A percentile compares a stretch with the other conserved stretches of the same genome.
Evolutionary conservation across 2,797 vertebrate species (phyloP).

Genomic region (Alcedo atthis): DNA sequence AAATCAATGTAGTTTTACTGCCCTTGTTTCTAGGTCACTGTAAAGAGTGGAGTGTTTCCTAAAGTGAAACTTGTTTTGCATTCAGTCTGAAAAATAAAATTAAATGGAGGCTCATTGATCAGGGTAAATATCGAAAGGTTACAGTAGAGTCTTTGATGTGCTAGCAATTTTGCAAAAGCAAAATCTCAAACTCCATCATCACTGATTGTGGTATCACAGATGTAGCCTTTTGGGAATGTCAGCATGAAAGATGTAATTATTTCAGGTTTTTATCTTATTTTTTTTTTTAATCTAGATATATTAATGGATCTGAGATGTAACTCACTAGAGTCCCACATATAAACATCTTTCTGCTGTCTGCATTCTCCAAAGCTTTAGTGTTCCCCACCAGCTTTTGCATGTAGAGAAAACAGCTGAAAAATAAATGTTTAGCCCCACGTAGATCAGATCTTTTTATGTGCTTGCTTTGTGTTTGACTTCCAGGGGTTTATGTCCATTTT

Average conservation of each 20-base stretch:
- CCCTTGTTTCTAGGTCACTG: neutral
- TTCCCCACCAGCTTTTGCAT: neutral
- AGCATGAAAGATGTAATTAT: neutral
- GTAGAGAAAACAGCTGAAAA: neutral
- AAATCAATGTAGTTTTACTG: neutral
- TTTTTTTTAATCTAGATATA: neutral
- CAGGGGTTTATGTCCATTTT: neutral
- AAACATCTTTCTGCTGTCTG: neutral
- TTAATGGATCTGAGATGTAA: neutral
- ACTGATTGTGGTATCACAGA: neutral
- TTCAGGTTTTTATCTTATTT: neutral
- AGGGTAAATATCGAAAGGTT: neutral
- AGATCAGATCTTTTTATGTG: neutral
- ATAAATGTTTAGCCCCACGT: neutral
- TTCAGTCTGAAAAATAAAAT: neutral
- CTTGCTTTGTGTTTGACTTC: neutral
- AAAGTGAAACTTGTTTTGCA: neutral
- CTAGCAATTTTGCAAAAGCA: neutral
- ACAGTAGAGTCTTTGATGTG: neutral
- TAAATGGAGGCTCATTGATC: neutral
- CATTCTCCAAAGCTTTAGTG: neutral
- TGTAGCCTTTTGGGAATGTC: neutral
- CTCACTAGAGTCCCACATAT: neutral
- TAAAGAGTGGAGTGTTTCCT: neutral
- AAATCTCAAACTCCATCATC: neutral